These are phyloP conservation scores for Holotrichia oblita DNA, from an alignment of 1,140 invertebrate genomes.

Conservation along the genomic window DNA sequence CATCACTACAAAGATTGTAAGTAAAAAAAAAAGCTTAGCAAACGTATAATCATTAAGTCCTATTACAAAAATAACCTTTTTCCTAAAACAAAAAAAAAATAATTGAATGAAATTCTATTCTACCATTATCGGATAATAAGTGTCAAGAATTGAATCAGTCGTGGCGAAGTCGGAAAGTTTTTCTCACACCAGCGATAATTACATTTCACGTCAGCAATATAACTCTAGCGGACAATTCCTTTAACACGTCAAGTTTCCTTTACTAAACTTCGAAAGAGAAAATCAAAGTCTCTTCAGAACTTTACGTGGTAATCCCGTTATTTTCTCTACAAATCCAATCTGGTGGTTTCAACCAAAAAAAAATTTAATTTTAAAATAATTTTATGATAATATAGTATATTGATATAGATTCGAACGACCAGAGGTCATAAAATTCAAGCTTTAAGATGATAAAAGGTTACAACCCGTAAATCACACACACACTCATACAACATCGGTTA, in stretches of 20 bases:
- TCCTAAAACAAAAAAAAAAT: no score
- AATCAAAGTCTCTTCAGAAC: conserved; percentile 8
- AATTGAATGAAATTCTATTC: no score
- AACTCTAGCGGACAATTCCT: conserved; percentile 7
- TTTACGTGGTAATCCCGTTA: no score
- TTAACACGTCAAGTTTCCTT: not conserved
- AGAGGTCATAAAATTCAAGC: not conserved
- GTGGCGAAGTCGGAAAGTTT: not conserved
- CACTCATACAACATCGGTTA: not conserved
- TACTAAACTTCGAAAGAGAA: not conserved
- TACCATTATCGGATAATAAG: no score
- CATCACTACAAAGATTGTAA: conserved; percentile 77
- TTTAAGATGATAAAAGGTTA: not conserved
- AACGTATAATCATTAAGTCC: no score
- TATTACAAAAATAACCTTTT: not conserved
- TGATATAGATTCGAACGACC: no score
- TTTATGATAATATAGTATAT: no score
- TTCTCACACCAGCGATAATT: not conserved
- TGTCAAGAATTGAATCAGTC: not conserved
- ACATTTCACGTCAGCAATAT: not conserved
- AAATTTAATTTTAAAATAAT: not conserved
- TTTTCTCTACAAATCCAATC: no score
- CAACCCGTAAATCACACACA: not conserved
- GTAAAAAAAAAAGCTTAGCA: no score
- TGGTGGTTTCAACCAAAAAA: no score